Evolutionary conservation across 2,113 vertebrate species (phyloP), one percentile per base, ranked within the genome.

Genomic region (Lagenorhynchus albirostris): DNA sequence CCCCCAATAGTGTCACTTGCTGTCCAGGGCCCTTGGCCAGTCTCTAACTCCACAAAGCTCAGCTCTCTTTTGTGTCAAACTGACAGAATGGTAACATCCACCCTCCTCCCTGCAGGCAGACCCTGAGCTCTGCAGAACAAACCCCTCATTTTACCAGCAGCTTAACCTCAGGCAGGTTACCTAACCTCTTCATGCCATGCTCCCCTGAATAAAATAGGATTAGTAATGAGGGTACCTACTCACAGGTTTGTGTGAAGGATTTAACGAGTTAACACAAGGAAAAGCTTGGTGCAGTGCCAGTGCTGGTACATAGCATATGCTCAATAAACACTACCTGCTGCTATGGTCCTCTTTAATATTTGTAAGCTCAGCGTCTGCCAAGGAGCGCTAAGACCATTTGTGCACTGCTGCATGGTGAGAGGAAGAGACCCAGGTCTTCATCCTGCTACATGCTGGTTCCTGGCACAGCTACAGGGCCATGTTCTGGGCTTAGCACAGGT

Each of bases 341-440:
- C 14, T 26, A 1, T 2, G 11, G 21, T 33, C 4, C 3, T 29
- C 47, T 91, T 41, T 38, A 14, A 58, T 18, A 2, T 23, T 13
- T 8, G 18, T 1, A 1, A 58, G 44, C 58, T 38, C 58, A 29
- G 25, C 41, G 5, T 50, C 65, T n/a, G 47, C 47, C 23, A 1
- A 13, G 7, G 38, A 74, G 29, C 44, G 7, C 33, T 2, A 4
- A 25, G 50, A 11, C n/a, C 4, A 6, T 8, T 9, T 41, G n/a
- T 25, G 15, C 6, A 0, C n/a, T 9, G 38, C 38, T 53, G 1
- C 1, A 1, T 9, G 4, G 14, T 1, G 70, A 74, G 87, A 33
- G 26, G 31, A 18, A 21, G 3, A 10, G 67, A 60, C 8, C 23
- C 12, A 4, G 1, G 2, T 25, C 17, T 50, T 10, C 73, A 47